phyloP scores from a whole-genome alignment of 1,140 invertebrate genomes.

The Cherax destructor region DNA sequence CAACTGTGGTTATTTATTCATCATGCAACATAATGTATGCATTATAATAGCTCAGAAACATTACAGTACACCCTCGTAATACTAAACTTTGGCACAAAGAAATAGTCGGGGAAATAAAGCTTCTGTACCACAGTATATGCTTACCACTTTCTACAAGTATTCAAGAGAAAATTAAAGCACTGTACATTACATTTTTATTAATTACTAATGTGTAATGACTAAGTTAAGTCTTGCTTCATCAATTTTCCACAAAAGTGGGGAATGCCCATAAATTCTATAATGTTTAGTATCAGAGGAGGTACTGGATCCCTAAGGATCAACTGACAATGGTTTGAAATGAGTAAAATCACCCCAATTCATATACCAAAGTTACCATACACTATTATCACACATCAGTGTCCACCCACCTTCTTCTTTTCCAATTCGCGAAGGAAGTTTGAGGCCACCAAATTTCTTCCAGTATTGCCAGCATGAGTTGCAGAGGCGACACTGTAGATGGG shows the following conservation, averaged over 20 bases:
- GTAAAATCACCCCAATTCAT: not conserved
- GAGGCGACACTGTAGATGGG: conserved; percentile 91
- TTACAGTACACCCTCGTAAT: not conserved
- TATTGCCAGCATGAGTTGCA: conserved; percentile 97
- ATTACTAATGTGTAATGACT: not conserved
- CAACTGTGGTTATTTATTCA: not conserved
- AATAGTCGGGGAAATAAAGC: not conserved
- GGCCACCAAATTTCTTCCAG: conserved; percentile 98
- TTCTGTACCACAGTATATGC: too few species aligned
- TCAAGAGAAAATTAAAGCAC: too few species aligned
- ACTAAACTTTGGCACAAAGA: not conserved
- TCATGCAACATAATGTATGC: conserved; percentile 4
- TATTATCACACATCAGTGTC: not conserved
- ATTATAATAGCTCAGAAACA: not conserved
- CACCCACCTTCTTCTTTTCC: conserved; percentile 71
- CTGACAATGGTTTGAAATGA: not conserved
- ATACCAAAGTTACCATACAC: not conserved
- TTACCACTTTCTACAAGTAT: too few species aligned
- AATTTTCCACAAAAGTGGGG: not conserved
- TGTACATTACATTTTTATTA: not conserved
- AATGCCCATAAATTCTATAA: not conserved
- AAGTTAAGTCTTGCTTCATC: not conserved
- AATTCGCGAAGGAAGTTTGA: conserved; percentile 76
- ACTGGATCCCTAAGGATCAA: not conserved
- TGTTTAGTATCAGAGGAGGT: not conserved